Base-by-base conservation (phyloP, 2,113 vertebrate genomes). In the Rallus limicola region DNA sequence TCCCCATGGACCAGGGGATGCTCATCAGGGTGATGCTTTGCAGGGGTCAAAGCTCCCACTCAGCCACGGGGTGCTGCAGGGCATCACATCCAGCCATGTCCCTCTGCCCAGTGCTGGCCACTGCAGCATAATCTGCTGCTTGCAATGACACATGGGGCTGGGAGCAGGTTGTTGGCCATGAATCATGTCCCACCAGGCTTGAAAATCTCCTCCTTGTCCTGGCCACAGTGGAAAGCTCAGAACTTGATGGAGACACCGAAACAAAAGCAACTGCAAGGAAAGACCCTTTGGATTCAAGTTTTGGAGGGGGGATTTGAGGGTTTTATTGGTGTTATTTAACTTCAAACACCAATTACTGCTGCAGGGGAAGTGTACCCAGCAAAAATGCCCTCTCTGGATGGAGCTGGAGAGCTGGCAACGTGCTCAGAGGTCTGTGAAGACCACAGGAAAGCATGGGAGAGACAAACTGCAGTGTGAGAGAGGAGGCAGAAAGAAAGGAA, bases 401-500 rank as follows among this genome's bases (percentile, higher is more conserved):
- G 55, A 65, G 52, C 50, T 74, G 58, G 46, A 70, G 74, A 88
- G 40, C 62, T 55, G n/a, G 9, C 70, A 75, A 77, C 10, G 5
- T 8, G n/a, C 38, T 88, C 53, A 52, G 44, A 80, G 78, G 59
- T 40, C 59, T 17, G 10, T 72, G n/a, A 76, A 68, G 62, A 36
- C 21, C 6, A 5, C 26, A 62, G 40, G 31, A 82, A 64, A 67
- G 13, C 34, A 21, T 1, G 5, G 52, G 38, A 67, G 67, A 81
- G 10, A 40, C 0, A 1, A 34, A 52, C 7, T 2, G 1, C 1
- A 3, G 59, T 0, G 2, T 29, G 29, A 71, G 25, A 88, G 65
- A 55, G 34, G 63, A 65, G 81, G 31, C 38, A 85, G 53, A 34
- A 67, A 75, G 78, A 81, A 56, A 68, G 26, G 60, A 52, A 84